Evolutionary conservation across 2,888 invertebrate species (phyloP), one percentile per base, ranked within the genome.

Genomic region (Thera obeliscata): DNA sequence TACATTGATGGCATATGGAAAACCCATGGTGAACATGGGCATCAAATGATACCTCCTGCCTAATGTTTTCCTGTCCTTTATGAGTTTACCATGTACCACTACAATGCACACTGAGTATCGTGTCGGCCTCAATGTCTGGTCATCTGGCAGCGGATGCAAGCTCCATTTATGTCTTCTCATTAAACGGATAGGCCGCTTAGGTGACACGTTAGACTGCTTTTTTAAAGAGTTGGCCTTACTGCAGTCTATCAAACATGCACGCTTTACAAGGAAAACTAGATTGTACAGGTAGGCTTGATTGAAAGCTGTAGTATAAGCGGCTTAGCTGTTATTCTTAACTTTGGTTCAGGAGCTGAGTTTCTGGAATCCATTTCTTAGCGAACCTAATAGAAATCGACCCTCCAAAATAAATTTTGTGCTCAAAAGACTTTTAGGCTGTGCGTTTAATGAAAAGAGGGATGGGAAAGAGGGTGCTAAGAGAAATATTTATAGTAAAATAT

Each of bases 71-170:
- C 67, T 66, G 70, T 66, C 33, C 50, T 41, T 55, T 46, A 70
- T 67, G 60, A 64, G 48, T 60, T 61, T 52, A 64, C n/a, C 36
- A 62, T 52, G 60, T 49, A 64, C 60, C 66, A 66, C 70, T 62
- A 60, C 62, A 64, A 70, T 55, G 46, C 52, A 52, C 63, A 61
- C 38, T 67, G 35, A 54, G 55, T 55, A 41, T 41, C 5, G 41
- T 46, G 58, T 60, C 66, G 72, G 66, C 70, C 74, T 72, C 71
- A 54, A 71, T 72, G 73, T 54, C 64, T 73, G 71, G 66, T 64
- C 73, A 67, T 75, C 72, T 70, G 66, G 61, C 67, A 69, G 65
- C 78, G 80, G 80, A 81, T 75, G 74, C 65, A 46, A 56, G 66
- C 70, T 50, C 77, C 77, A 76, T 79, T 75, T 74, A 76, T 62